Evolutionary conservation across 2,888 invertebrate species (phyloP).

Genomic region (Panorpa germanica): DNA sequence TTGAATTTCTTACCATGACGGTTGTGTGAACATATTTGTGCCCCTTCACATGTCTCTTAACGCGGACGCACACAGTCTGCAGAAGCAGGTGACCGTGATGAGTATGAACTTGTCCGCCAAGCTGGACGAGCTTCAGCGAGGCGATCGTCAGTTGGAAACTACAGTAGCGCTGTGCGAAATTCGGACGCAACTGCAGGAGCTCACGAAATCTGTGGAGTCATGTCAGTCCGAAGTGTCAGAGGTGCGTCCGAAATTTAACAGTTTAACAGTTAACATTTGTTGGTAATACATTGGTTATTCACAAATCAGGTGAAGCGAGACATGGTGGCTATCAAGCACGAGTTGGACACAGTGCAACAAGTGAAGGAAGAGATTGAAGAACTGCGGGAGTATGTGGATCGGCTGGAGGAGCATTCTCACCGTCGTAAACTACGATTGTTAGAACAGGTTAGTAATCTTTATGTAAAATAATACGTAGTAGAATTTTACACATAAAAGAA

Average conservation of each 20-base stretch:
- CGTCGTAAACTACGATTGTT: constrained; percentile 75
- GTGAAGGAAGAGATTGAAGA: constrained; percentile 91
- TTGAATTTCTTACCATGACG: too few relatives aligned
- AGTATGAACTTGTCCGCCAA: constrained; percentile 89
- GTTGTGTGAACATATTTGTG: constrained; percentile 3
- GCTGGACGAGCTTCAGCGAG: constrained; percentile 82
- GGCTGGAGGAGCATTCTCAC: constrained; percentile 81
- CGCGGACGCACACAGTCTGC: constrained; percentile 67
- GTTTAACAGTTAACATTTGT: neutral
- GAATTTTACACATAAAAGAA: neutral
- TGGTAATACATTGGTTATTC: constrained; percentile 11
- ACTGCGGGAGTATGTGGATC: constrained; percentile 77
- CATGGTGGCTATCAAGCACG: constrained; percentile 89
- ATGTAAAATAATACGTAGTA: constrained; percentile 3
- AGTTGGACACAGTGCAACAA: constrained; percentile 84
- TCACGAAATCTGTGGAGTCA: constrained; percentile 86
- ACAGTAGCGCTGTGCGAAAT: constrained; percentile 88
- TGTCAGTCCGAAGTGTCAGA: constrained; percentile 88
- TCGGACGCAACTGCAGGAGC: constrained; percentile 78
- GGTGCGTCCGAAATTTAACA: constrained; percentile 23
- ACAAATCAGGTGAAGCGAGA: constrained; percentile 61
- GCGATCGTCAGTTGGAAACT: constrained; percentile 80
- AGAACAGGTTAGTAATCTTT: constrained; percentile 54
- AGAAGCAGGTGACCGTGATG: constrained; percentile 96
- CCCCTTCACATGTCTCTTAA: too few relatives aligned